Base-by-base conservation (phyloP, 1,140 invertebrate species). In the Homarus americanus region DNA sequence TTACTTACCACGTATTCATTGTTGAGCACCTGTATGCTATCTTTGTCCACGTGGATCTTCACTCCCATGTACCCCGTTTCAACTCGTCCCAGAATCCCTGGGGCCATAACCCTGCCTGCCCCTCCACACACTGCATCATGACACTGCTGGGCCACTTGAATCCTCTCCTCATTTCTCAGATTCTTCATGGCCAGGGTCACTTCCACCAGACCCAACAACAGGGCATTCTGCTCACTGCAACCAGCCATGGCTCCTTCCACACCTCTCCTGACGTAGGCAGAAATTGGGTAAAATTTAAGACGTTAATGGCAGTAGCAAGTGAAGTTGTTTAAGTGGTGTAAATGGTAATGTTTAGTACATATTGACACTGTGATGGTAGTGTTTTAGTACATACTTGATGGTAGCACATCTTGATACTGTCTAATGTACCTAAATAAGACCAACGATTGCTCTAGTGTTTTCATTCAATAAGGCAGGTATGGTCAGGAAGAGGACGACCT, bases 181-280 rank as follows among this genome's bases (percentile, higher is more conserved):
- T 10, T n/a, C 4, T 17, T 10, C 78, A 80, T 12, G 78, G 36
- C n/a, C 38, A 12, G 3, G 24, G 1, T 28, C 78, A 80, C 78
- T 41, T 80, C 78, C 44, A 80, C 78, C 41, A 80, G 78, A 41
- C 78, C 78, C 41, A 80, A 28, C 7, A 80, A 34, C 10, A 80
- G 78, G n/a, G 78, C 78, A n/a, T 53, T 49, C 1, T 12, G 40
- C 34, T 28, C 9, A 12, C 24, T 10, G 34, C 1, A 10, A 32
- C 24, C 53, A 12, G n/a, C 78, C 78, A 80, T 80, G 24, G 17
- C n/a, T 28, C 20, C 76, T 44, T 12, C n/a, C 10, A 32, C 69
- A 10, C 28, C 32, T 34, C 34, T 10, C 69, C 15, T 34, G 41
- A 34, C 2, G 28, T 10, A 20, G 36, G 12, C 73, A 12, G 36